These are phyloP conservation scores for Myxocyprinus asiaticus DNA, from an alignment of 2,113 vertebrate species.

Conservation along the genomic window DNA sequence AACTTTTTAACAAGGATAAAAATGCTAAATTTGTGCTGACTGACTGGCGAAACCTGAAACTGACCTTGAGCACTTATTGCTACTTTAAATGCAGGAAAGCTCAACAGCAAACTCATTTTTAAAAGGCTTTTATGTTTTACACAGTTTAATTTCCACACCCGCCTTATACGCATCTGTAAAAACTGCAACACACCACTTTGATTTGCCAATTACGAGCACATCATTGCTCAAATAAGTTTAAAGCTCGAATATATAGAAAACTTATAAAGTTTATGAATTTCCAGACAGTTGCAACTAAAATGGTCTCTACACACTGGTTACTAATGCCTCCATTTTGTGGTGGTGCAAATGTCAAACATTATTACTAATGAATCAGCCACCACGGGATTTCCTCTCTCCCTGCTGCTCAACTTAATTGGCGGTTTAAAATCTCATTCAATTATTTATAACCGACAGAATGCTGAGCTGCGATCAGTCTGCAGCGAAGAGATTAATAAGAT, in stretches of 20 bases:
- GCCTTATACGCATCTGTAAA: background rate
- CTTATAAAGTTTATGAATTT: background rate
- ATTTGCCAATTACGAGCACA: background rate
- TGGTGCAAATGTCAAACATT: conserved; percentile 73
- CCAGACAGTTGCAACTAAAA: background rate
- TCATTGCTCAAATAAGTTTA: background rate
- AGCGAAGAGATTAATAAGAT: conserved; percentile 60
- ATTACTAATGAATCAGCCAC: conserved; percentile 71
- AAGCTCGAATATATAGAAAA: background rate
- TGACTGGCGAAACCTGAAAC: too few species aligned
- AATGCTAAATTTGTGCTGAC: too few species aligned
- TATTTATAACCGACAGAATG: conserved; percentile 71
- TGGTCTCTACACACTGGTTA: conserved; percentile 19
- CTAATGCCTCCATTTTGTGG: conserved; percentile 48
- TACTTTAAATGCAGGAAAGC: too few species aligned
- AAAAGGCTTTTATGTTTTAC: too few species aligned
- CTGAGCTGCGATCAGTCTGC: conserved; percentile 41
- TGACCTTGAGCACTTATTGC: too few species aligned
- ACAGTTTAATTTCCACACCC: background rate
- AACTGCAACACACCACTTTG: background rate
- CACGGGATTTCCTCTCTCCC: conserved; percentile 67
- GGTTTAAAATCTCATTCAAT: conserved; percentile 72
- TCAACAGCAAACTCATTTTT: too few species aligned
- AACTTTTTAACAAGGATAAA: too few species aligned
- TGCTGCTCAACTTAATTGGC: conserved; percentile 72